Evolutionary conservation across 2,113 vertebrate genomes (phyloP).

Genomic region (Aegotheles bennettii): DNA sequence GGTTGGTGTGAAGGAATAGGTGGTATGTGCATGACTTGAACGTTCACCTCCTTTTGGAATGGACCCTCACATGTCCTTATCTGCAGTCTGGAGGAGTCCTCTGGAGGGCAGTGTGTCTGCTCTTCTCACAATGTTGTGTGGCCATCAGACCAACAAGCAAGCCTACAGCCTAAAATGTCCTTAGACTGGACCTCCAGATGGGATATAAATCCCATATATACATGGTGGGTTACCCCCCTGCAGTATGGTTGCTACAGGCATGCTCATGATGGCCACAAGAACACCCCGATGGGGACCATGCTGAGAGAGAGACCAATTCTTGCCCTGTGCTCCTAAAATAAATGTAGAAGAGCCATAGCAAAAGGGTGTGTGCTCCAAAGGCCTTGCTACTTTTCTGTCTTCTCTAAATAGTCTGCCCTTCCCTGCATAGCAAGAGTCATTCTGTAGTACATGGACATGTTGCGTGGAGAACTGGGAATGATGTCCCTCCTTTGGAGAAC

Average conservation of each 20-base stretch:
- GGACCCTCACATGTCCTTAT: fast-evolving
- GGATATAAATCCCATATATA: background rate
- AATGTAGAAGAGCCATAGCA: background rate
- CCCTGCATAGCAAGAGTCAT: background rate
- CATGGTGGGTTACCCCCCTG: background rate
- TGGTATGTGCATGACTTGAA: background rate
- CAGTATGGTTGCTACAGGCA: background rate
- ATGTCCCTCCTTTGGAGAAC: background rate
- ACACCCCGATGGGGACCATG: background rate
- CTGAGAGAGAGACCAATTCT: background rate
- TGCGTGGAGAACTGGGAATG: background rate
- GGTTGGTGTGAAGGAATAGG: background rate
- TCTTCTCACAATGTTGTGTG: background rate
- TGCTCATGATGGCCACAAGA: background rate
- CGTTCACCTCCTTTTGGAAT: fast-evolving
- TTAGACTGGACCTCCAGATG: background rate
- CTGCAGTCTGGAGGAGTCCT: background rate
- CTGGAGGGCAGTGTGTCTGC: background rate
- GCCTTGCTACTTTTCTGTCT: background rate
- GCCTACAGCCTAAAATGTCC: background rate
- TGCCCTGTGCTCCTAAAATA: background rate
- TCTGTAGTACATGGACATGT: background rate
- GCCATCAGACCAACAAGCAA: background rate
- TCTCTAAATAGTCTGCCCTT: background rate
- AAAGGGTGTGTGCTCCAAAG: background rate